Conservation (phyloP, 2,113 vertebrate genomes). For the Carollia perspicillata region DNA sequence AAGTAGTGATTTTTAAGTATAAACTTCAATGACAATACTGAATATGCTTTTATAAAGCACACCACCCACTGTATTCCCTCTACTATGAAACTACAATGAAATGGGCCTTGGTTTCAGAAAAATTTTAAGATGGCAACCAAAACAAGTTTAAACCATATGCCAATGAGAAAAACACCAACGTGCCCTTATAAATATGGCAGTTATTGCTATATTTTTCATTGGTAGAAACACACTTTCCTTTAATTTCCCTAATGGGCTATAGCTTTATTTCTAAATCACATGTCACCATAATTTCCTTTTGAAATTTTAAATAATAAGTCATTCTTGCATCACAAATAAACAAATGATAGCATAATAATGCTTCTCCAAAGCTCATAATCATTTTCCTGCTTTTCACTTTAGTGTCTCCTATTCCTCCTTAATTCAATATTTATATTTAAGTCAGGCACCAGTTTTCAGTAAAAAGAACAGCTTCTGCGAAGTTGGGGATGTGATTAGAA, state of each 20-base stretch:
- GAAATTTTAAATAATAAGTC: neutral
- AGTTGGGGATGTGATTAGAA: neutral
- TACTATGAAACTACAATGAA: neutral
- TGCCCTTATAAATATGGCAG: neutral
- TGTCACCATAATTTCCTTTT: neutral
- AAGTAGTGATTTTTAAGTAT: neutral
- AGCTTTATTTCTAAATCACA: slow-evolving; percentile 29
- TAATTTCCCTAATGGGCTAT: neutral
- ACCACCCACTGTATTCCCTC: neutral
- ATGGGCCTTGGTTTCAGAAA: neutral
- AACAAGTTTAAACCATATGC: neutral
- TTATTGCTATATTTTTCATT: neutral
- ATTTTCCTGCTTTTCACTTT: neutral
- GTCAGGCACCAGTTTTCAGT: neutral
- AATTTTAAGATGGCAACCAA: neutral
- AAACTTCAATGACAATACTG: neutral
- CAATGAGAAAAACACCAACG: neutral
- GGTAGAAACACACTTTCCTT: neutral
- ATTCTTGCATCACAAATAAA: slow-evolving; percentile 18
- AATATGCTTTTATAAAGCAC: neutral
- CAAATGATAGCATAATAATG: neutral
- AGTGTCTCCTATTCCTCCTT: neutral
- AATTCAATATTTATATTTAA: neutral
- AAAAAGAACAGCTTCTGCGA: neutral
- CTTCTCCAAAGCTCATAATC: neutral